Percentiles rank a stretch among this genome's conserved stretches.
Conservation (phyloP, 2,113 vertebrate species). For the Elephas maximus region DNA sequence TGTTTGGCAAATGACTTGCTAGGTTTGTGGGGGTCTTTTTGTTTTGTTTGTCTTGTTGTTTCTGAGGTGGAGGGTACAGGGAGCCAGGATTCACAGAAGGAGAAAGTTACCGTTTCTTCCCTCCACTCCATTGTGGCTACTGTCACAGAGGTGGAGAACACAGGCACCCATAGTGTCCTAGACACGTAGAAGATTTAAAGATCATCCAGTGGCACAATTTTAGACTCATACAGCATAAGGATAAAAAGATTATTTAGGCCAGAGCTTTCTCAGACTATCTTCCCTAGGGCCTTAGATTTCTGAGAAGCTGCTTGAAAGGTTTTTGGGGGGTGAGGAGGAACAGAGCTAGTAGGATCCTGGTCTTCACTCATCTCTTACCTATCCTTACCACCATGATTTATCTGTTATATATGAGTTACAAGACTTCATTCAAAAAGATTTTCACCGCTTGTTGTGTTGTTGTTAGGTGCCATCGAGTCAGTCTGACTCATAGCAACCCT, state of each 20-base stretch:
- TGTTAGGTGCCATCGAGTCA: no score
- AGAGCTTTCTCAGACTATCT: neutral
- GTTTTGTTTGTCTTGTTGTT: neutral
- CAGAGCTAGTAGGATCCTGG: neutral
- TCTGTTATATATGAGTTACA: neutral
- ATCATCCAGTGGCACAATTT: no score
- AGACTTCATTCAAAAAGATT: neutral
- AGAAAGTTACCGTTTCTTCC: neutral
- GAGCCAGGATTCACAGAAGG: neutral
- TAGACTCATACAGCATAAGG: neutral
- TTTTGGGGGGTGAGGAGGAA: neutral
- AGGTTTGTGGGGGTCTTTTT: neutral
- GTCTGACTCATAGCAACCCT: no score
- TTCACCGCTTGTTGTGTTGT: neutral
- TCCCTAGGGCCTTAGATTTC: neutral
- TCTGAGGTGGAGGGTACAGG: no score
- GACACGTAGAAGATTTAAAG: neutral
- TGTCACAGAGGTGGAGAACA: neutral
- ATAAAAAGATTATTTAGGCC: neutral
- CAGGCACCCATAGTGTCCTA: no score
- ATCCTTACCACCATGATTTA: neutral
- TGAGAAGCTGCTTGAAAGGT: neutral
- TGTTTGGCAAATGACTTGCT: constrained; percentile 59
- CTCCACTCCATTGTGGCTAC: neutral
- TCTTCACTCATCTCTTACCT: no score